Base-by-base conservation (phyloP, 1,140 invertebrate species). In the Bathynomus jamesi region DNA sequence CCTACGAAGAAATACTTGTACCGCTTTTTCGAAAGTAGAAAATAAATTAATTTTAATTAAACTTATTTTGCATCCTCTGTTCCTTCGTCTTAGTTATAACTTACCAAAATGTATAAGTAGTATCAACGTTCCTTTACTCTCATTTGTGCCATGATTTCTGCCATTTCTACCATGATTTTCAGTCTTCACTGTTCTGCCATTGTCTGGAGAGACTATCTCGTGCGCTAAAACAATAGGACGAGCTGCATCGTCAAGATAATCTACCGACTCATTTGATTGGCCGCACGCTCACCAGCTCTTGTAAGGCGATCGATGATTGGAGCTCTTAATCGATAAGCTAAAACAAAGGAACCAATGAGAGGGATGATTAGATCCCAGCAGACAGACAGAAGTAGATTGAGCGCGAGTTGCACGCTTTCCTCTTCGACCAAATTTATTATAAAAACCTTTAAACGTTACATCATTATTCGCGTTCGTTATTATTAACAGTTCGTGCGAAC, bases 281-380 rank as follows among this genome's bases (percentile, higher is more conserved):
- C 65, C 64, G 67, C 63, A 67, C n/a, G 28, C 72, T 67, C 72
- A 53, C 40, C 62, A 21, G 61, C 21, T 31, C 21, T 67, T 74
- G 72, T 74, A 67, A 70, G 63, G 61, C 67, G 67, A 66, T 74
- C 68, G 67, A 66, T 74, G 72, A 74, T 74, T 70, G 72, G 72
- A 65, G 63, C 67, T 40, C 53, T 29, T 74, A 74, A 74, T 74
- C 72, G 72, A 74, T 74, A 70, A 67, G 63, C 68, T 74, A 74
- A 74, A 74, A 74, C 72, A 74, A 74, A 74, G 62, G 72, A 70
- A 70, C 72, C 72, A 74, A 74, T 74, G 72, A 70, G 72, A 69
- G 68, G 66, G 67, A 74, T 74, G 67, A 74, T 74, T 74, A 74
- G 72, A 74, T 74, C 63, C 72, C 46, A 40, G 29, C 32, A 63